These are phyloP conservation scores for Drosophila sulfurigaster DNA, from an alignment of 1,140 invertebrate species.

Conservation along the genomic window DNA sequence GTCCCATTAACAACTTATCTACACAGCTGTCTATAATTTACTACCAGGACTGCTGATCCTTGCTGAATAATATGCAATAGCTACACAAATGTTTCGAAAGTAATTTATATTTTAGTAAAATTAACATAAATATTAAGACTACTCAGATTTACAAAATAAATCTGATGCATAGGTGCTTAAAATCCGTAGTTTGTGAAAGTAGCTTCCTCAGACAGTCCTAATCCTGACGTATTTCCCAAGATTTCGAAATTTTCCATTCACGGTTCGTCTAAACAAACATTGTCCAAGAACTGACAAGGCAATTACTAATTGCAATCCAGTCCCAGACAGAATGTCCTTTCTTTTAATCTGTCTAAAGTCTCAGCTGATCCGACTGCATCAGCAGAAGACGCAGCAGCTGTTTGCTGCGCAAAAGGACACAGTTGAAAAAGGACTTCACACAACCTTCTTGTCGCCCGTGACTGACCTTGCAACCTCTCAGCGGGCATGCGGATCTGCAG, in stretches of 20 bases:
- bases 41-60: too few species aligned
- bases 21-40: too few species aligned
- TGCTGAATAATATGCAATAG: too few species aligned
- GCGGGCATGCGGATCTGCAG: constrained; percentile 25
- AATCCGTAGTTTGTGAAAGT: too few species aligned
- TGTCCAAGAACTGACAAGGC: not conserved
- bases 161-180: too few species aligned
- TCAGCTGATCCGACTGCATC: constrained; percentile 55
- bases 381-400: constrained; percentile 24
- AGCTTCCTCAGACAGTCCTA: not conserved
- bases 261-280: constrained; percentile 9
- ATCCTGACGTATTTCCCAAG: not conserved
- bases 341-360: constrained; percentile 26
- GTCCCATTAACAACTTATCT: too few species aligned
- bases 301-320: constrained; percentile 19
- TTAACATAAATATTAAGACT: too few species aligned
- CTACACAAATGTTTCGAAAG: too few species aligned
- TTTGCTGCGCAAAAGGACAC: constrained; percentile 17
- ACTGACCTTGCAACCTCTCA: constrained; percentile 33
- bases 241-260: not conserved
- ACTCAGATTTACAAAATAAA: too few species aligned
- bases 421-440: not conserved
- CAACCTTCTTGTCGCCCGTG: constrained; percentile 21
- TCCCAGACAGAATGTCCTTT: constrained; percentile 8
- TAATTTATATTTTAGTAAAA: too few species aligned